A percentile compares a stretch with the other conserved stretches of the same genome.
Conservation (phyloP, 1,140 invertebrate species). For the Campoletis sonorensis region DNA sequence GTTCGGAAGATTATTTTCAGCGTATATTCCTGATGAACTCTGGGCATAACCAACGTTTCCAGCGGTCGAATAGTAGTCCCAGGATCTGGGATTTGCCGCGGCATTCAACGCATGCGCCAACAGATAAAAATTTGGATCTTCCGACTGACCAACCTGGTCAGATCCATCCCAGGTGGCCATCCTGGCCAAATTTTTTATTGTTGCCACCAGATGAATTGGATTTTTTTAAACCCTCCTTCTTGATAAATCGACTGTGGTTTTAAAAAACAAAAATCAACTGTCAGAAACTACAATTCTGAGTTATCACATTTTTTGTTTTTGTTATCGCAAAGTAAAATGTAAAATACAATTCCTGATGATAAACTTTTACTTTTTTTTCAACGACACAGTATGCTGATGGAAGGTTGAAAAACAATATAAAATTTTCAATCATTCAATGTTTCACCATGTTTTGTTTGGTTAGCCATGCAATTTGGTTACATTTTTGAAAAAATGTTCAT, state of each 20-base stretch:
- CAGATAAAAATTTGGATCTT: constrained; percentile 64
- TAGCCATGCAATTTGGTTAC: no score
- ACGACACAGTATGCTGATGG: no score
- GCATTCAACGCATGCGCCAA: constrained; percentile 58
- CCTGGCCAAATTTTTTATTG: constrained; percentile 4
- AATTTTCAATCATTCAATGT: no score
- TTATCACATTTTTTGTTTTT: neutral
- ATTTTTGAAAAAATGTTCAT: no score
- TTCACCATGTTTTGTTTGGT: no score
- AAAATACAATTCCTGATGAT: no score
- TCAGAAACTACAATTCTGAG: neutral
- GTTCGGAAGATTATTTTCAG: constrained; percentile 47
- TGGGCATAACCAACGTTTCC: constrained; percentile 49
- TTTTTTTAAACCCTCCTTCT: neutral
- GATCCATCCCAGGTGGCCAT: constrained; percentile 75
- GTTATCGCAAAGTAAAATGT: no score
- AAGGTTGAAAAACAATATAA: no score
- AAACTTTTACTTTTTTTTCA: no score
- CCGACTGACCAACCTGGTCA: constrained; percentile 60
- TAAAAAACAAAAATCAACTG: neutral
- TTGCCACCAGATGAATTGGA: constrained; percentile 9
- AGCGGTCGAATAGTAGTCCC: constrained; percentile 59
- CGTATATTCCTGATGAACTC: constrained; percentile 46
- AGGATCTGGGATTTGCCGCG: constrained; percentile 51
- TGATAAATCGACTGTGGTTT: neutral